These are phyloP conservation scores for Coleophora flavipennella DNA, from an alignment of 2,888 invertebrate genomes.

Conservation along the genomic window DNA sequence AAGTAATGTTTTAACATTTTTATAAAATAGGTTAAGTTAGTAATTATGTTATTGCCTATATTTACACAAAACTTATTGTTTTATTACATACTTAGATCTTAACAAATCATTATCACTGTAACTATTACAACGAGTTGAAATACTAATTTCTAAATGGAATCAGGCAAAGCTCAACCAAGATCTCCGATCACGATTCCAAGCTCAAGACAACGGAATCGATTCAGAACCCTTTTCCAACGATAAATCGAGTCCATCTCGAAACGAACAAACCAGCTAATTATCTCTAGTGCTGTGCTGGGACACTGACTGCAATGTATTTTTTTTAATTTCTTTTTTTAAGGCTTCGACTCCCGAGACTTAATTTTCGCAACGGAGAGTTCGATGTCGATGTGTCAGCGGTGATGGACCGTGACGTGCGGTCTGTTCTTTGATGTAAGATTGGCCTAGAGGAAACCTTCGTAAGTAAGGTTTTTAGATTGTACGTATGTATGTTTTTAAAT, in stretches of 20 bases:
- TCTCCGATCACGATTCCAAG: constrained; percentile 1
- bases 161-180: no score
- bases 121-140: no score
- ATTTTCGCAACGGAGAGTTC: constrained; percentile 43
- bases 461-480: constrained; percentile 11
- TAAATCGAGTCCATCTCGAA: constrained; percentile 14
- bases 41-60: no score
- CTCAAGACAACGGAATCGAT: constrained; percentile 6
- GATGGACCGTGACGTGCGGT: constrained; percentile 43
- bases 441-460: constrained; percentile 20
- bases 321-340: constrained; percentile 19
- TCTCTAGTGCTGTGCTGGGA: constrained; percentile 21
- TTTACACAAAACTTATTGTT: no score
- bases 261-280: constrained; percentile 30
- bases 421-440: constrained; percentile 34
- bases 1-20: no score
- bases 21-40: no score
- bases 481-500: neutral
- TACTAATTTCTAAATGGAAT: no score
- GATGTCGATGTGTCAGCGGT: constrained; percentile 45
- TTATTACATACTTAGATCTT: no score
- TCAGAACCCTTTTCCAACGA: constrained; percentile 11
- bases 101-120: no score
- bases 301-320: constrained; percentile 16
- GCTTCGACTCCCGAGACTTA: constrained; percentile 25